phyloP scores from a whole-genome alignment of 2,888 invertebrate species.

The Mechanitis messenoides region DNA sequence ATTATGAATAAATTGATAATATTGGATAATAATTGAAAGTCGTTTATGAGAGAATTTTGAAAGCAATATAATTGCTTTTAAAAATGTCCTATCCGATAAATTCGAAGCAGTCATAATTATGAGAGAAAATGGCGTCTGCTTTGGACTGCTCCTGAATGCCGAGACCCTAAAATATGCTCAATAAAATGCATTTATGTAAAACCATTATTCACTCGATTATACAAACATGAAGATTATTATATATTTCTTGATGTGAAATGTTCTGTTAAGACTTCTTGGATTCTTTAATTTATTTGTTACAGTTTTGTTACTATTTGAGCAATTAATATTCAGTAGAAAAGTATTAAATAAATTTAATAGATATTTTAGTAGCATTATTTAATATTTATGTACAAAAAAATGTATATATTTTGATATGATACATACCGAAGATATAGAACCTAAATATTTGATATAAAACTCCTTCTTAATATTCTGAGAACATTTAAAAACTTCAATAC shows the following conservation, averaged over 20 bases:
- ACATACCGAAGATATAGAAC: too few relatives aligned
- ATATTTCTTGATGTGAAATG: not conserved
- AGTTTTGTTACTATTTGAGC: too few relatives aligned
- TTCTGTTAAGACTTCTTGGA: too few relatives aligned
- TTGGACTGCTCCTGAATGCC: slow-evolving; percentile 24
- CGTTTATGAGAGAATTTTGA: not conserved
- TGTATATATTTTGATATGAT: too few relatives aligned
- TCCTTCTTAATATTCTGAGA: not conserved
- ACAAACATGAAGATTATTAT: not conserved
- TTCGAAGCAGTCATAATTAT: slow-evolving; percentile 27
- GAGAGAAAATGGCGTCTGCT: slow-evolving; percentile 25
- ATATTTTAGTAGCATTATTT: too few relatives aligned
- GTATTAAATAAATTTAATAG: too few relatives aligned
- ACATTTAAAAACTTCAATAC: not conserved
- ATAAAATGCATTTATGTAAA: slow-evolving; percentile 24
- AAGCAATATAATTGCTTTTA: slow-evolving; percentile 24
- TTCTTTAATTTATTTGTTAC: too few relatives aligned
- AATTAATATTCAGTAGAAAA: too few relatives aligned
- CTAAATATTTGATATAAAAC: too few relatives aligned
- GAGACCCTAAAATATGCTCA: slow-evolving; percentile 14
- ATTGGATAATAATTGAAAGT: too few relatives aligned
- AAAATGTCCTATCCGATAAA: slow-evolving; percentile 20
- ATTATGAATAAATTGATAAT: too few relatives aligned
- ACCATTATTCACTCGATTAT: slow-evolving; percentile 5
- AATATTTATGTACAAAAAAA: too few relatives aligned